These are phyloP conservation scores for Camptogramma bilineatum DNA, from an alignment of 2,888 invertebrate species.

Conservation along the genomic window DNA sequence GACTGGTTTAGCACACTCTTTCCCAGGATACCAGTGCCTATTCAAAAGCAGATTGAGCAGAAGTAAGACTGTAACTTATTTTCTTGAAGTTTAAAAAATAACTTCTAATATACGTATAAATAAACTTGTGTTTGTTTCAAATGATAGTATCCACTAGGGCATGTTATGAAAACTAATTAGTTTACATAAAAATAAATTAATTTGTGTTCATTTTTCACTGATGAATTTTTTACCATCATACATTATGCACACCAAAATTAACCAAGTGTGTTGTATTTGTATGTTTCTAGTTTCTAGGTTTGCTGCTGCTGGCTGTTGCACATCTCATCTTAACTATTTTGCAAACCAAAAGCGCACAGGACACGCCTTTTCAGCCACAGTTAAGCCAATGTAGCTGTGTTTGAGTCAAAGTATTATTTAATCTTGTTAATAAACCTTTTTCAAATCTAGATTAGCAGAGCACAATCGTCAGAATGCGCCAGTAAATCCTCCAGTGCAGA, in stretches of 20 bases:
- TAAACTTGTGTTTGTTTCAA: background rate
- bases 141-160: background rate
- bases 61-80: slow-evolving; percentile 78
- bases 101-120: background rate
- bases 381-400: background rate
- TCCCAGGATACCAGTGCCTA: slow-evolving; percentile 99
- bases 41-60: slow-evolving; percentile 95
- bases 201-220: background rate
- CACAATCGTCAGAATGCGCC: slow-evolving; percentile 67
- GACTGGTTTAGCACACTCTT: slow-evolving; percentile 99
- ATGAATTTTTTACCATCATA: background rate
- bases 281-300: slow-evolving; percentile 10
- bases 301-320: slow-evolving; percentile 16
- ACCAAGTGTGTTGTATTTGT: slow-evolving; percentile 19
- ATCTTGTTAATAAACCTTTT: slow-evolving; percentile 4
- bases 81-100: background rate
- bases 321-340: slow-evolving; percentile 12
- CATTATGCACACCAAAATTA: background rate
- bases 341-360: slow-evolving; percentile 6
- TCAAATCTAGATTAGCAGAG: slow-evolving; percentile 70
- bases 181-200: no score
- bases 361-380: slow-evolving; percentile 10
- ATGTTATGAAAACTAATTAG: no score
- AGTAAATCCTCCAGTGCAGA: slow-evolving; percentile 51
- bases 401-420: background rate